These are phyloP conservation scores for Drosophila kuntzei DNA, from an alignment of 2,888 invertebrate species.

Conservation along the genomic window DNA sequence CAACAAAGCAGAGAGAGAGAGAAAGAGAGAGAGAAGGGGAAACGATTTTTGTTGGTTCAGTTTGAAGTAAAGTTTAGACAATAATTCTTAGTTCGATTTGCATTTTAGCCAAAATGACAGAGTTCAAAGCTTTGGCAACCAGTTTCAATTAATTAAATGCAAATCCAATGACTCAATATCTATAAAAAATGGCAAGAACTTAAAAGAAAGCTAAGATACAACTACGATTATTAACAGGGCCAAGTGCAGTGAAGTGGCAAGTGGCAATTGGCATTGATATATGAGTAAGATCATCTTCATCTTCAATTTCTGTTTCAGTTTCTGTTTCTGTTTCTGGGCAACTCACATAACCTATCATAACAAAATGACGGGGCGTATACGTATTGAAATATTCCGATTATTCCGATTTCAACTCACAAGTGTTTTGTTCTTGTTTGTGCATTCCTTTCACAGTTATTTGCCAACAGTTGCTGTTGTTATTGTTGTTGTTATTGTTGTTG, in stretches of 20 bases:
- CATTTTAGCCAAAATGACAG: constrained; percentile 47
- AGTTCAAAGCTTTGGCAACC: constrained; percentile 45
- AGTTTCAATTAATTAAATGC: constrained; percentile 25
- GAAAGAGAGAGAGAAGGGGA: background rate
- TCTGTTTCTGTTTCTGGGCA: constrained; percentile 28
- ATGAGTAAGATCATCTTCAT: constrained; percentile 13
- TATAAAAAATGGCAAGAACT: background rate
- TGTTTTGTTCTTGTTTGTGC: constrained; percentile 74
- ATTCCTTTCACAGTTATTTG: constrained; percentile 67
- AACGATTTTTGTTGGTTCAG: constrained; percentile 37
- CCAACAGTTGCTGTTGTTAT: constrained; percentile 12
- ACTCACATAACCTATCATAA: constrained; percentile 47
- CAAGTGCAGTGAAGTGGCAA: constrained; percentile 61
- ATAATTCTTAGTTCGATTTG: constrained; percentile 29
- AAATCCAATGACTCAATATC: constrained; percentile 56
- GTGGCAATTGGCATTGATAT: constrained; percentile 15
- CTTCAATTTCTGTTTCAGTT: background rate
- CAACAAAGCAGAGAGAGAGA: background rate
- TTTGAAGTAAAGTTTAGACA: constrained; percentile 33
- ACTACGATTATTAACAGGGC: constrained; percentile 40
- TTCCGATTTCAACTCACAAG: constrained; percentile 54
- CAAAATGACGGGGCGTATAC: constrained; percentile 54
- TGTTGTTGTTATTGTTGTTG: constrained; percentile 36
- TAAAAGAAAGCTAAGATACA: background rate
- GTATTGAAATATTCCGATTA: constrained; percentile 44